Evolutionary conservation across 37 sponge, comb jelly and placozoan genomes (phyloP), one percentile per base, ranked within the genome.

Genomic region (Chondrosia reniformis): DNA sequence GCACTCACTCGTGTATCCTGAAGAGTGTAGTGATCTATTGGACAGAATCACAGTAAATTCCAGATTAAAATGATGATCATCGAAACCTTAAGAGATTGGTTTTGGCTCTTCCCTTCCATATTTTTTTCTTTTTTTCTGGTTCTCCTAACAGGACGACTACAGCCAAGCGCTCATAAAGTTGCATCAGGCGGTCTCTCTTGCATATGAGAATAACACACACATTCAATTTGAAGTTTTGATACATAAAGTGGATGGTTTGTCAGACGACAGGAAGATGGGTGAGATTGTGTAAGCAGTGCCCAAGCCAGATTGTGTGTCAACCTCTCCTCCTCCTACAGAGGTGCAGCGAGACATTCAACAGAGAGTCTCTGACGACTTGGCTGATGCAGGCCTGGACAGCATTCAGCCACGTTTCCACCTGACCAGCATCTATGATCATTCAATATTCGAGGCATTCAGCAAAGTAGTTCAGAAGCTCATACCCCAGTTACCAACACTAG

Each of bases 221-320:
- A 94, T 97, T 45, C 91, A 94, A 66, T 91, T 93, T 82, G 98
- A 97, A 72, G 98, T 97, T 34, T 97, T 97, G 67, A 91, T 97
- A n/a, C 98, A 97, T 84, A 97, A 97, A 85, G 93, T 90, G 67
- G 95, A 91, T 73, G 91, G 86, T 3, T 76, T 88, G 13, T 76
- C 89, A 1, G 89, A 91, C 37, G 91, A 91, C 46, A 78, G 81
- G 37, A 83, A 83, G 75, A 77, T 75, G 19, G 87, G 87, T 81
- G 19, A 8, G 76, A 3, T 34, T 2, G 8, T 27, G n/a, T 8
- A 56, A 44, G 45, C 67, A 37, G 4, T 74, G 75, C 7, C 4
- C 4, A 2, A 30, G 24, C 17, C 42, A 24, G 49, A 37, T 56
- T 41, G 81, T 52, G 67, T 27, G 28, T 38, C 17, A 28, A 66